Percentiles rank a stretch among this genome's conserved stretches.
These are phyloP conservation scores for Ectemnius continuus DNA, from an alignment of 2,888 invertebrate genomes.

Conservation along the genomic window DNA sequence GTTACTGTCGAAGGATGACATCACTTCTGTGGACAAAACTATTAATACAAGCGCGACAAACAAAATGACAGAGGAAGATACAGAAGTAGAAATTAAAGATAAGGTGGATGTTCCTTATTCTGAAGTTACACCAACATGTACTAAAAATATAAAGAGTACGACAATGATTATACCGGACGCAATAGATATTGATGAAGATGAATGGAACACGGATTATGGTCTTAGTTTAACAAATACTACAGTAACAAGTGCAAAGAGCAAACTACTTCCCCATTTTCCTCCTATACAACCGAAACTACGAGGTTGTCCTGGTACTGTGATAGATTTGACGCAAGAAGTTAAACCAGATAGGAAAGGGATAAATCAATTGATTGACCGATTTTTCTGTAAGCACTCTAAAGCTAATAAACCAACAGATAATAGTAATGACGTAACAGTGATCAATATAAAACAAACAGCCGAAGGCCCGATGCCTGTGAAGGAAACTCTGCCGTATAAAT, in stretches of 20 bases:
- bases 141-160: too few relatives aligned
- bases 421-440: constrained; percentile 70
- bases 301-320: constrained; percentile 81
- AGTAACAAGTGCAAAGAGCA: constrained; percentile 23
- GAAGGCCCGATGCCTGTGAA: constrained; percentile 50
- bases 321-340: constrained; percentile 82
- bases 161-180: not conserved
- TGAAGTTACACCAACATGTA: not conserved
- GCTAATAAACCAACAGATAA: constrained; percentile 79
- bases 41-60: too few relatives aligned
- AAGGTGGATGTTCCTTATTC: not conserved
- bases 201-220: constrained; percentile 1
- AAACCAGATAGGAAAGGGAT: constrained; percentile 80
- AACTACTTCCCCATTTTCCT: constrained; percentile 29
- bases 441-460: constrained; percentile 58
- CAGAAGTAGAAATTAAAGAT: not conserved
- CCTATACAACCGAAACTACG: constrained; percentile 78
- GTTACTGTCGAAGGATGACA: not conserved
- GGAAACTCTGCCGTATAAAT: constrained; percentile 58
- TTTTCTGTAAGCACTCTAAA: constrained; percentile 83
- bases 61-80: not conserved
- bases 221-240: constrained; percentile 33
- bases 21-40: too few relatives aligned
- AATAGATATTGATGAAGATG: constrained; percentile 12
- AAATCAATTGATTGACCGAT: constrained; percentile 84